Evolutionary conservation across 2,113 vertebrate species (phyloP).

Genomic region (Taxidea taxus): DNA sequence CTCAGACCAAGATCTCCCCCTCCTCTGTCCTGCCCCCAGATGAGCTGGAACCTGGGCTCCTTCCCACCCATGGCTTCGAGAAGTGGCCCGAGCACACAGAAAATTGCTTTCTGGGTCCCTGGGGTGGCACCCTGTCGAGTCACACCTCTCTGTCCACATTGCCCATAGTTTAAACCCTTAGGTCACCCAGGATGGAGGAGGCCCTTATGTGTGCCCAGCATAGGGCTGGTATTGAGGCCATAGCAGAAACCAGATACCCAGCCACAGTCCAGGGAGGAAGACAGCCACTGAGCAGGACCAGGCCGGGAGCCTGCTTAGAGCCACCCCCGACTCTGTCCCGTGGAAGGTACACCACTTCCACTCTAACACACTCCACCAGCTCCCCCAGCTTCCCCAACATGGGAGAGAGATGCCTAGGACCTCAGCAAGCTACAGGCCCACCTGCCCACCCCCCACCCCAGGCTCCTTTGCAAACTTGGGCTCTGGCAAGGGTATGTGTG

Average conservation of each 20-base stretch:
- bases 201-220: background rate
- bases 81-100: background rate
- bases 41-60: background rate
- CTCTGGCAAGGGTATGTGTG: background rate
- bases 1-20: background rate
- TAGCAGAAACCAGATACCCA: background rate
- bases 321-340: background rate
- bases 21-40: background rate
- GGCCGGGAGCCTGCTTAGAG: background rate
- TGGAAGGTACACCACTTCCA: background rate
- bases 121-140: background rate
- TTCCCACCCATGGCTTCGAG: background rate
- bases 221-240: rapidly evolving
- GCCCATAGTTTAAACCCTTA: background rate
- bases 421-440: background rate
- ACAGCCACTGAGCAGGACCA: rapidly evolving
- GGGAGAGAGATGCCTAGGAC: background rate
- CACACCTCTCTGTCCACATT: background rate
- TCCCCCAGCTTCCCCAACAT: too few relatives aligned
- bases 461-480: background rate
- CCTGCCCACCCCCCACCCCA: background rate
- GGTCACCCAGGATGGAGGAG: too few relatives aligned
- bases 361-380: background rate
- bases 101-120: background rate
- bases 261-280: background rate